These are phyloP conservation scores for Pomacea maculata DNA, from an alignment of 1,140 invertebrate species.

Conservation along the genomic window DNA sequence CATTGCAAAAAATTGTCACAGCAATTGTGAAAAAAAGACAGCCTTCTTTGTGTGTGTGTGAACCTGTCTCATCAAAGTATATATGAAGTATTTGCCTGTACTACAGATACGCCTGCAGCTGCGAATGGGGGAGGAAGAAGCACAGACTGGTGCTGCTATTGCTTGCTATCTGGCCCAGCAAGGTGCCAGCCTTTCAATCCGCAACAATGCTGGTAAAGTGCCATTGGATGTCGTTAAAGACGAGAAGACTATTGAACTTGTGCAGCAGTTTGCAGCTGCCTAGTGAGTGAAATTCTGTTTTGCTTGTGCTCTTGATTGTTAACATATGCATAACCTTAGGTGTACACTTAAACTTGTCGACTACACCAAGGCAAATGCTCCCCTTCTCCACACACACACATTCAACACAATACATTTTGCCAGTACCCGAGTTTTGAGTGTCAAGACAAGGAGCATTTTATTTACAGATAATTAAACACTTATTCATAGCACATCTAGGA, in stretches of 20 bases:
- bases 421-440: too few species aligned
- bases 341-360: too few species aligned
- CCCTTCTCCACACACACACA: too few species aligned
- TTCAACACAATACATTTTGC: too few species aligned
- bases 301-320: background rate
- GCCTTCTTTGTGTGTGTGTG: too few species aligned
- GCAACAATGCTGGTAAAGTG: constrained; percentile 75
- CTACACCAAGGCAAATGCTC: too few species aligned
- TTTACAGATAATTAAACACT: too few species aligned
- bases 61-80: too few species aligned
- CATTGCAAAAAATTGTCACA: background rate
- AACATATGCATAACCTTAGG: too few species aligned
- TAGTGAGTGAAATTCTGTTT: constrained; percentile 39
- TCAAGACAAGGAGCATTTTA: too few species aligned
- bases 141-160: constrained; percentile 68
- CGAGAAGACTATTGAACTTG: constrained; percentile 60
- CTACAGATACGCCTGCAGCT: constrained; percentile 54
- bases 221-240: constrained; percentile 70
- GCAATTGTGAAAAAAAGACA: background rate
- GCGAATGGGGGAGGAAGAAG: constrained; percentile 49
- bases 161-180: constrained; percentile 77
- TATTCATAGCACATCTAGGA: too few species aligned
- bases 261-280: constrained; percentile 54
- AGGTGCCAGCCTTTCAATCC: constrained; percentile 73
- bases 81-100: too few species aligned